Conservation (phyloP, 2,113 vertebrate genomes). For the Cyanoliseus patagonus region DNA sequence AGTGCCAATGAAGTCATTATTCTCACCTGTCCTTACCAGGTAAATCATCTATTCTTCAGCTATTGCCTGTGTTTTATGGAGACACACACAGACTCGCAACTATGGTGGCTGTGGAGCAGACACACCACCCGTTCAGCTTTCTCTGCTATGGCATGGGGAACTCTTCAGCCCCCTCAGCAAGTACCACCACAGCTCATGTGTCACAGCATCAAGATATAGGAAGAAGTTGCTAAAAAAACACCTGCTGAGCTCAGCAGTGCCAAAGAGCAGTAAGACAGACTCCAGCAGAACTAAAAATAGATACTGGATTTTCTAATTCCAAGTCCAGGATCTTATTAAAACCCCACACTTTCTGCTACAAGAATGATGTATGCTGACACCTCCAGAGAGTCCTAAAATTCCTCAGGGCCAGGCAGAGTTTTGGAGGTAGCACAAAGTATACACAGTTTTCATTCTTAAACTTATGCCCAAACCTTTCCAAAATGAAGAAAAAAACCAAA, state of each 20-base stretch:
- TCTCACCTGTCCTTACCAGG: not conserved
- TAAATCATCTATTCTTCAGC: not conserved
- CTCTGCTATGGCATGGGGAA: accelerated
- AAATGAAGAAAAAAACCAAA: not conserved
- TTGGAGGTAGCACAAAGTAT: not conserved
- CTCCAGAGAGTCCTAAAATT: not conserved
- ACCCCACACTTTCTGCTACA: not conserved
- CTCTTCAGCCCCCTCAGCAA: not conserved
- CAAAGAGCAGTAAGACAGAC: not conserved
- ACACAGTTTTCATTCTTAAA: not conserved
- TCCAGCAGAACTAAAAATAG: not conserved
- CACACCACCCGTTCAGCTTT: not conserved
- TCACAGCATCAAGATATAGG: not conserved
- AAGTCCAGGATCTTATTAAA: not conserved
- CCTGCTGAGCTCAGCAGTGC: not conserved
- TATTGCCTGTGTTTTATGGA: not conserved
- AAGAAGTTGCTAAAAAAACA: not conserved
- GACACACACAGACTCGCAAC: not conserved
- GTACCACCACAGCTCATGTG: not conserved
- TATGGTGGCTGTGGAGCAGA: not conserved
- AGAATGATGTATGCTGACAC: not conserved
- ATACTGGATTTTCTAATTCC: not conserved
- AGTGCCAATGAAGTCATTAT: not conserved
- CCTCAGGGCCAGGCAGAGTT: not conserved
- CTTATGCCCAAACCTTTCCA: not conserved